Evolutionary conservation across 2,888 invertebrate genomes (phyloP).

Genomic region (Liodrosophila aerea): DNA sequence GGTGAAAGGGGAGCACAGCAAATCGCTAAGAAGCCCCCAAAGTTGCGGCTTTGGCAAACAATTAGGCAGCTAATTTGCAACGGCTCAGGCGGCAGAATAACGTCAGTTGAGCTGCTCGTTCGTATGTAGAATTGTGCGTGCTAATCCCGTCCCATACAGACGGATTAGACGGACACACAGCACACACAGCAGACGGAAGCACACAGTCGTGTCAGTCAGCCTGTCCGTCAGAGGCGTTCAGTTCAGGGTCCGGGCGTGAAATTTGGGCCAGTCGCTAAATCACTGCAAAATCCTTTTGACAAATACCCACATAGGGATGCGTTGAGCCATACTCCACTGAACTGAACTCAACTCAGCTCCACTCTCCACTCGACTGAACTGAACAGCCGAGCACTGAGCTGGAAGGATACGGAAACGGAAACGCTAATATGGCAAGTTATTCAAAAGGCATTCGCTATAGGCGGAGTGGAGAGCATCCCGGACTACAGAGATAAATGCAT

Average conservation of each 20-base stretch:
- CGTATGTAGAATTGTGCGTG: constrained; percentile 36
- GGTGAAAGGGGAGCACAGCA: constrained; percentile 46
- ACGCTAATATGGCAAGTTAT: constrained; percentile 74
- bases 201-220: constrained; percentile 45
- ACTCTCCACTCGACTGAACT: constrained; percentile 16
- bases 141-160: constrained; percentile 58
- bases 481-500: constrained; percentile 47
- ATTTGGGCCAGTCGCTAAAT: constrained; percentile 68
- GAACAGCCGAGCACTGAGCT: too few relatives aligned
- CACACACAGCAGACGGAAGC: constrained; percentile 8
- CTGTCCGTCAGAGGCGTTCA: constrained; percentile 51
- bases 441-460: constrained; percentile 65
- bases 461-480: background rate
- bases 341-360: constrained; percentile 27
- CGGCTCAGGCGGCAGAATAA: constrained; percentile 36
- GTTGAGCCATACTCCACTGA: constrained; percentile 28
- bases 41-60: constrained; percentile 77
- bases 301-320: constrained; percentile 63
- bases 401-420: constrained; percentile 54
- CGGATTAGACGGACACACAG: constrained; percentile 12
- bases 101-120: constrained; percentile 30
- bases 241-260: constrained; percentile 36
- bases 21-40: constrained; percentile 53
- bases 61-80: constrained; percentile 77
- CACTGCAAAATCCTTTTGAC: constrained; percentile 75